These are phyloP conservation scores for Coptodon bakossiorum DNA, from an alignment of 2,113 vertebrate genomes.

Conservation along the genomic window DNA sequence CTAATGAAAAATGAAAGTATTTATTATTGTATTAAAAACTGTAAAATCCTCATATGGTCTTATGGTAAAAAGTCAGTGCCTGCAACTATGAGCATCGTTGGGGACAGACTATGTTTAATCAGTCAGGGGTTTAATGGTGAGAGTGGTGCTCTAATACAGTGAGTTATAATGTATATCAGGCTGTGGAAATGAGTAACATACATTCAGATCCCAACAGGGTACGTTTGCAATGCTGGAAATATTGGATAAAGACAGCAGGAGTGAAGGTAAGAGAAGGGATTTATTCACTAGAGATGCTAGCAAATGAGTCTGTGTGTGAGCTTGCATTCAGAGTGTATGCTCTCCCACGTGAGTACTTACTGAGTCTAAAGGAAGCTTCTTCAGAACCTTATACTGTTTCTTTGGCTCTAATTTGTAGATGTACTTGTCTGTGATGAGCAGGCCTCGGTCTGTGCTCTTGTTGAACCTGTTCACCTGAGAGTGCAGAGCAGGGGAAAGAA, in stretches of 20 bases:
- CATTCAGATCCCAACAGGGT: neutral
- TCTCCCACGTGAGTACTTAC: slow-evolving; percentile 60
- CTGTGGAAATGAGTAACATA: neutral
- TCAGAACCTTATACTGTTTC: slow-evolving; percentile 81
- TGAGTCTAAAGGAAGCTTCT: slow-evolving; percentile 70
- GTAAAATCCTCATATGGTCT: neutral
- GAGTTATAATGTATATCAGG: neutral
- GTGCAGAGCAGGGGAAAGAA: neutral
- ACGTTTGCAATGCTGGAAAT: neutral
- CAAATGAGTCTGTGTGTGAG: neutral
- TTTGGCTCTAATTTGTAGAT: slow-evolving; percentile 86
- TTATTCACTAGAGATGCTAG: neutral
- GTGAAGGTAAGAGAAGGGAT: neutral
- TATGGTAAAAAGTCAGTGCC: neutral
- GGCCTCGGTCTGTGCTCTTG: slow-evolving; percentile 80
- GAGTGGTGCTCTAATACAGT: neutral
- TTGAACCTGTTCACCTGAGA: slow-evolving; percentile 84
- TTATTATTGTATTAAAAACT: neutral
- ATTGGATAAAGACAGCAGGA: neutral
- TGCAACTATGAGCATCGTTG: rapidly evolving
- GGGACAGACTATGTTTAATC: neutral
- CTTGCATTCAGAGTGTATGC: neutral
- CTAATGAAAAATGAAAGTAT: neutral
- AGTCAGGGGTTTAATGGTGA: neutral
- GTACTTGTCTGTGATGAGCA: slow-evolving; percentile 84